Conservation (phyloP, 2,113 vertebrate species). For the Labrus mixtus region DNA sequence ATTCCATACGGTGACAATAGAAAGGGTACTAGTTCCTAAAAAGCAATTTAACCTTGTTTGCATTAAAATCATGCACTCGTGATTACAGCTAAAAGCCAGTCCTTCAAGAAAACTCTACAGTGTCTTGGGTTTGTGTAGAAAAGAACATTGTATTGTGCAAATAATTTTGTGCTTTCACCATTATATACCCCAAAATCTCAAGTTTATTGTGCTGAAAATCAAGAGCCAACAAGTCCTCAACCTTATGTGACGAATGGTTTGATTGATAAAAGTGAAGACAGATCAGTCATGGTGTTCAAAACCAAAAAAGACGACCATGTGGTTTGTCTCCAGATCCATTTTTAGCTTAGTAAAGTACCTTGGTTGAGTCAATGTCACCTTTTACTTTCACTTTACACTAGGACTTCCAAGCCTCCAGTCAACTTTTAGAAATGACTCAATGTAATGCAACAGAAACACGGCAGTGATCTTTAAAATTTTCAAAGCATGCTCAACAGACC, state of each 20-base stretch:
- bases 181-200: too few relatives aligned
- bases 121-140: too few relatives aligned
- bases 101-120: too few relatives aligned
- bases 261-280: neutral
- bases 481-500: too few relatives aligned
- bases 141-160: too few relatives aligned
- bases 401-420: neutral
- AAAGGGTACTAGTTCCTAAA: neutral
- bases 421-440: neutral
- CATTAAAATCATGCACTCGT: neutral
- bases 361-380: slow-evolving; percentile 9
- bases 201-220: too few relatives aligned
- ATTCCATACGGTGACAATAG: neutral
- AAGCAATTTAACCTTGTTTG: neutral
- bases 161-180: too few relatives aligned
- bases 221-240: too few relatives aligned
- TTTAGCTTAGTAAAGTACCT: too few relatives aligned
- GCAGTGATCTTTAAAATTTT: neutral
- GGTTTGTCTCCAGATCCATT: too few relatives aligned
- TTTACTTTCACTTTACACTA: neutral
- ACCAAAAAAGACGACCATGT: too few relatives aligned
- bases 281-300: neutral
- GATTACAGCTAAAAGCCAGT: neutral
- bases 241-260: too few relatives aligned
- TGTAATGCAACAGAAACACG: neutral